Evolutionary conservation across 2,113 vertebrate species (phyloP), one percentile per base, ranked within the genome.

Genomic region (Halichoerus grypus): DNA sequence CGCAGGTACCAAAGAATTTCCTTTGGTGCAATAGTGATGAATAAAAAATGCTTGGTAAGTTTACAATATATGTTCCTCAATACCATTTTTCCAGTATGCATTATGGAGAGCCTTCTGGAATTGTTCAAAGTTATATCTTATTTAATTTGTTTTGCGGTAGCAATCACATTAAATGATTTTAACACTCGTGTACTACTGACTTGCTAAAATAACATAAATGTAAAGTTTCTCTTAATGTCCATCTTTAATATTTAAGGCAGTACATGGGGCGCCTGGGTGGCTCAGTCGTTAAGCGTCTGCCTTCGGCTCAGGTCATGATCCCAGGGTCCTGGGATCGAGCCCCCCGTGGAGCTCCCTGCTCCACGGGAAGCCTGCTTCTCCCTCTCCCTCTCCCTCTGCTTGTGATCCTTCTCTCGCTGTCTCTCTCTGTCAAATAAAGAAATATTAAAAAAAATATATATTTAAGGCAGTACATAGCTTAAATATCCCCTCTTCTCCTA

Each of bases 131-230:
- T 36, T 69, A 3, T 21, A 49, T 86, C 53, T 79, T 71, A 49
- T 15, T 95, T 67, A n/a, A 53, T 83, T 31, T 86, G 36, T 69
- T 80, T 94, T 88, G 61, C 88, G 88, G 9, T 76, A 71, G 46
- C 85, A 67, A 33, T 79, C 31, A 92, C 21, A 51, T 86, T 26
- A 88, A 91, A 46, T 88, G 22, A 94, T 92, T 84, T 96, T n/a
- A 88, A 5, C 14, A 2, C 4, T 63, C 5, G 0, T 7, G 36
- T 18, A 28, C 89, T 59, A 1, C 13, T 57, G 61, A 21, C 67
- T 76, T 94, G 49, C 14, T 87, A 79, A 90, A 95, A 90, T 82
- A 90, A 76, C 76, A 33, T 4, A 39, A 76, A 76, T 59, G 46
- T 69, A 72, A 88, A 77, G 21, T 90, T 92, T 94, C 12, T 89